Evolutionary conservation across 2,113 vertebrate genomes (phyloP).

Genomic region (Baryphthengus martii): DNA sequence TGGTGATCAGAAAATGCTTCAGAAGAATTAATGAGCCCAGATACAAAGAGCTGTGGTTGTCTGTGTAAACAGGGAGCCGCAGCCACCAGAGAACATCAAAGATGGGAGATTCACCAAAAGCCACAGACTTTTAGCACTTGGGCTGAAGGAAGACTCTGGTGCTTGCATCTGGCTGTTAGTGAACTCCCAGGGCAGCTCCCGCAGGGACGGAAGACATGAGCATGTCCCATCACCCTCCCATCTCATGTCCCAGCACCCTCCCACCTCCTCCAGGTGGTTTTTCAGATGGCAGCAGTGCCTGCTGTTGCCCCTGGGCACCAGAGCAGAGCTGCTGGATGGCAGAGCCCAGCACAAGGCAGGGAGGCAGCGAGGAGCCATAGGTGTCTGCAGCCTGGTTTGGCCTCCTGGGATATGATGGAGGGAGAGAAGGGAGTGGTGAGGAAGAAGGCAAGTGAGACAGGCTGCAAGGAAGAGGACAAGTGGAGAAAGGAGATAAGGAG

Average conservation of each 20-base stretch:
- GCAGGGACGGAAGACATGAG: fast-evolving
- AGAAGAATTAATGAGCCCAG: not conserved
- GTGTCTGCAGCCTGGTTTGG: fast-evolving
- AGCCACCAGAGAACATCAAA: slow-evolving; percentile 25
- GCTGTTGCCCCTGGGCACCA: not conserved
- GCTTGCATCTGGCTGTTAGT: not conserved
- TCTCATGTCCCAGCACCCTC: not conserved
- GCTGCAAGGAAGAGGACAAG: not conserved
- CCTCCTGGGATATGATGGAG: not conserved
- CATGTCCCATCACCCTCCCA: not conserved
- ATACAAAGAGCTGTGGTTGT: slow-evolving; percentile 29
- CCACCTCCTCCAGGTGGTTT: fast-evolving
- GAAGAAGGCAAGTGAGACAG: not conserved
- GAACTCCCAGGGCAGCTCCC: not conserved
- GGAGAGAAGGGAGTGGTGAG: not conserved
- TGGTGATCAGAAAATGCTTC: not conserved
- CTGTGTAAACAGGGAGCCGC: slow-evolving; percentile 25
- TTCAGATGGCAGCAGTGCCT: not conserved
- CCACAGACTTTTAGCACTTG: not conserved
- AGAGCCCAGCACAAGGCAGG: not conserved
- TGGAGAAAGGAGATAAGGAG: not conserved
- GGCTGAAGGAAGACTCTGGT: not conserved
- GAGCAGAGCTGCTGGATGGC: not conserved
- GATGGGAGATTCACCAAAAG: not conserved
- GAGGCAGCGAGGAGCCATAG: not conserved